These are phyloP conservation scores for Fundulus diaphanus DNA, from an alignment of 2,797 vertebrate species.

Conservation along the genomic window DNA sequence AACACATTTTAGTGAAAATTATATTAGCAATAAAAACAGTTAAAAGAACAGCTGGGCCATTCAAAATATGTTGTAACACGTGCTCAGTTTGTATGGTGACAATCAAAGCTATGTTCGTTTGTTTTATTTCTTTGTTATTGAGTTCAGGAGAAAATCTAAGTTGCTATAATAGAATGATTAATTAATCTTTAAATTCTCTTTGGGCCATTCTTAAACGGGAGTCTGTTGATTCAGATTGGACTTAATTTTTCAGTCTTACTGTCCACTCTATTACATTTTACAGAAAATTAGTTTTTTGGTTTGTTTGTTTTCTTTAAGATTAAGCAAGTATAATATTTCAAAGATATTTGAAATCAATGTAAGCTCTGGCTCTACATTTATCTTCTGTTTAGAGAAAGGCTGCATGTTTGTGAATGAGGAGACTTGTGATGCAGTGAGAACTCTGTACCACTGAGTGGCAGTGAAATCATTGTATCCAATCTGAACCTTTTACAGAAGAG, in stretches of 20 bases:
- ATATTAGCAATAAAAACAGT: not conserved
- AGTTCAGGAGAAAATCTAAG: not conserved
- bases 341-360: not conserved
- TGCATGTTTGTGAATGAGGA: not conserved
- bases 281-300: not conserved
- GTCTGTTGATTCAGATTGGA: not conserved
- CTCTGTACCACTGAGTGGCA: slow-evolving; percentile 56
- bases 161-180: not conserved
- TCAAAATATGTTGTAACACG: not conserved
- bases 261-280: not conserved
- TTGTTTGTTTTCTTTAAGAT: not conserved
- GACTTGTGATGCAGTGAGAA: slow-evolving; percentile 33
- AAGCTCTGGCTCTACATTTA: not conserved
- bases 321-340: not conserved
- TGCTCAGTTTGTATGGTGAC: too few relatives aligned
- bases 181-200: not conserved
- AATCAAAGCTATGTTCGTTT: not conserved
- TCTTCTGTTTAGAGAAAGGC: not conserved
- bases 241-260: not conserved
- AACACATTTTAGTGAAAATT: not conserved
- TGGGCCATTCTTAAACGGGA: too few relatives aligned
- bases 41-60: not conserved
- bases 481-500: not conserved
- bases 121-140: not conserved
- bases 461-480: slow-evolving; percentile 41